phyloP scores from a whole-genome alignment of 1,140 invertebrate species.

The Tetramorium alpestre region DNA sequence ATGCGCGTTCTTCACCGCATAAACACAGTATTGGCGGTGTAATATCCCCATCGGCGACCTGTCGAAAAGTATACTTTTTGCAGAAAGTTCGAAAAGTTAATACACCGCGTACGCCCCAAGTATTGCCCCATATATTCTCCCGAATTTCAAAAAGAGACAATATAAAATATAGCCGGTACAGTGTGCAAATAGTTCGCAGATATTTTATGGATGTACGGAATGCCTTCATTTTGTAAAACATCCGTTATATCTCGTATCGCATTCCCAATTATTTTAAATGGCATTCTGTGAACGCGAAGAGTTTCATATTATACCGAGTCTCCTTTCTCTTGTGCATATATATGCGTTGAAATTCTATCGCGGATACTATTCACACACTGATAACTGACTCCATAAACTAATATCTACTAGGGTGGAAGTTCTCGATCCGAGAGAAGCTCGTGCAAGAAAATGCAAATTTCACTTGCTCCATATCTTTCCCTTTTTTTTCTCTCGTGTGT shows the following conservation, averaged over 20 bases:
- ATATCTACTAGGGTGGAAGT: not conserved
- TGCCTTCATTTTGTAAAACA: conserved; percentile 30
- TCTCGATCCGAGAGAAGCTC: not conserved
- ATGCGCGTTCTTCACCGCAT: not conserved
- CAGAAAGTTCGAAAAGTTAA: not conserved
- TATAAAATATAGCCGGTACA: not conserved
- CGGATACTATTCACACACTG: not conserved
- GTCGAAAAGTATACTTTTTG: not conserved
- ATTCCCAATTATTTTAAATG: conserved; percentile 41
- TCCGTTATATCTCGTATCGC: conserved; percentile 8
- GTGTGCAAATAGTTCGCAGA: not conserved
- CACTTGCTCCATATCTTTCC: not conserved
- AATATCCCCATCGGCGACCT: not conserved
- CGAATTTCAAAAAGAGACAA: not conserved
- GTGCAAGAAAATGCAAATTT: not conserved
- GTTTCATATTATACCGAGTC: conserved; percentile 18
- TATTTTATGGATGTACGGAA: conserved; percentile 23
- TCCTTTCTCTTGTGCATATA: not conserved
- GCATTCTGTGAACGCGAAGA: conserved; percentile 32
- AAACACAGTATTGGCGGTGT: conserved; percentile 2
- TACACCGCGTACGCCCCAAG: not conserved
- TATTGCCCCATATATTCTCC: not conserved
- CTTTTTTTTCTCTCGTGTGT: not conserved
- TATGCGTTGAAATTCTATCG: conserved; percentile 29
- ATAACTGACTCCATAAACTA: conserved; percentile 6